Base-by-base conservation (phyloP, 2,797 vertebrate genomes). In the Nyctibius grandis region DNA sequence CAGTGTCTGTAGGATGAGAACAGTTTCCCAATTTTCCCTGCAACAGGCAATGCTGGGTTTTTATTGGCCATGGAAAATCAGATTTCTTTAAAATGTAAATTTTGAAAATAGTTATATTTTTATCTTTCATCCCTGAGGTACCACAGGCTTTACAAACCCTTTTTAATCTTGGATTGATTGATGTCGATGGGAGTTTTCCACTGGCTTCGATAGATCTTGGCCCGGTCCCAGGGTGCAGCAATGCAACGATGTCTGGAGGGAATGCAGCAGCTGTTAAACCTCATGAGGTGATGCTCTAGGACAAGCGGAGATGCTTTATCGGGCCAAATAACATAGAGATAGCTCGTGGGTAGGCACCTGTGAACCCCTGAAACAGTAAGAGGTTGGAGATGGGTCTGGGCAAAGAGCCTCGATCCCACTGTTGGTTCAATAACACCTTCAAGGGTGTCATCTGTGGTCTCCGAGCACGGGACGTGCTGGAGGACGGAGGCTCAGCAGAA, bases 171-270 rank as follows among this genome's bases (percentile, higher is more conserved):
- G 7, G 74, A 64, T 69, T 92, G 92, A 86, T 77, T 44, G 90
- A 92, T 87, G 70, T 40, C 70, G 19, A 6, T 28, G 70, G 80
- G 67, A 92, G 56, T 69, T 97, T 94, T 91, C 74, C 72, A n/a
- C 38, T 16, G 73, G 44, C 72, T 91, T 50, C 12, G 2, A 25
- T 3, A 8, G 85, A 48, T 19, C 75, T 80, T 91, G 92, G 87
- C 51, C 70, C 3, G 31, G 54, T 67, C 95, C 94, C 95, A 90
- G 83, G 59, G 91, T 79, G 90, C 89, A 94, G 95, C 92, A 85
- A 33, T 12, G 53, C 85, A 21, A 12, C 0, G 1, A 23, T 59
- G 53, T 28, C 75, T 4, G 61, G 45, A 87, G 82, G 78, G 69
- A 89, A 31, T 20, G 82, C 92, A 91, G 93, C 83, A 89, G 91